Percentiles rank a stretch among this genome's conserved stretches.
These are phyloP conservation scores for Cantharis flavilabris DNA, from an alignment of 2,888 invertebrate genomes.

Conservation along the genomic window DNA sequence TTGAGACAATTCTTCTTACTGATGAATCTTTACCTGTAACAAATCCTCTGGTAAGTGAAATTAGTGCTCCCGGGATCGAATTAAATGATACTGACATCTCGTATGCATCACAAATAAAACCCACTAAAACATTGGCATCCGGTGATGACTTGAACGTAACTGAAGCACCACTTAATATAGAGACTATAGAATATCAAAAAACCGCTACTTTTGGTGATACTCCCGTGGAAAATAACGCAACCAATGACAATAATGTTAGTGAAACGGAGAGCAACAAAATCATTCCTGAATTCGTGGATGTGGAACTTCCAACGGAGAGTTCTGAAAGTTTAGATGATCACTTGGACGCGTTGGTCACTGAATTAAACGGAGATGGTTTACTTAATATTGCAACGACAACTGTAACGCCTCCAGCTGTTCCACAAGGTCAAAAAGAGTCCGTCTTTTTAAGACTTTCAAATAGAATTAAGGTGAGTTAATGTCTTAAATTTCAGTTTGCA, in stretches of 20 bases:
- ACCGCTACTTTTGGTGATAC: slow-evolving; percentile 30
- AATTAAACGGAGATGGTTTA: slow-evolving; percentile 60
- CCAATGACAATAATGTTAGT: background rate
- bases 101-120: slow-evolving; percentile 49
- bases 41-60: background rate
- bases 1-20: background rate
- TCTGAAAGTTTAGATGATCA: slow-evolving; percentile 53
- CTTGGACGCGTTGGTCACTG: slow-evolving; percentile 60
- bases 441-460: slow-evolving; percentile 96
- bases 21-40: background rate
- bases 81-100: slow-evolving; percentile 14
- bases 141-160: slow-evolving; percentile 38
- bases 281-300: slow-evolving; percentile 10
- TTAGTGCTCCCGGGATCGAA: background rate
- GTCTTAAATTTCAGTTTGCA: too few relatives aligned
- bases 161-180: slow-evolving; percentile 29
- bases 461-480: slow-evolving; percentile 79
- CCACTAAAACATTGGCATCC: slow-evolving; percentile 51
- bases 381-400: slow-evolving; percentile 51
- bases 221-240: slow-evolving; percentile 1
- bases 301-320: slow-evolving; percentile 36
- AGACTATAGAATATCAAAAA: slow-evolving; percentile 26
- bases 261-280: slow-evolving; percentile 13
- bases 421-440: slow-evolving; percentile 75
- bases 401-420: slow-evolving; percentile 48